A percentile compares a stretch with the other conserved stretches of the same genome.
Conservation (phyloP, 2,113 vertebrate species). For the Mionectes macconnelli region DNA sequence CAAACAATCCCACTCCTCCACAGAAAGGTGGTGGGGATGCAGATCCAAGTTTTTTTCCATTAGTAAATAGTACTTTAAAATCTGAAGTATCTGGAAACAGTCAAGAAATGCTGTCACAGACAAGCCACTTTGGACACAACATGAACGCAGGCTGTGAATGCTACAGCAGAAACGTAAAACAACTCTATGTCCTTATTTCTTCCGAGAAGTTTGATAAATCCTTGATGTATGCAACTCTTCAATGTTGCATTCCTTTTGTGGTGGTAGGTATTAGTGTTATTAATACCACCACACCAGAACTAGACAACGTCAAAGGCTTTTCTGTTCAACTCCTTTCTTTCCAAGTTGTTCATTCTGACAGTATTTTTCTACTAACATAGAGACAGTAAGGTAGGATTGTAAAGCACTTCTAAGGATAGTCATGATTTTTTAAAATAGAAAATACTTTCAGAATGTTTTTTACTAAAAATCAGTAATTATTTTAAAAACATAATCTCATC, state of each 20-base stretch:
- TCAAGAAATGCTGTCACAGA: fast-evolving
- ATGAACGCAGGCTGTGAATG: not conserved
- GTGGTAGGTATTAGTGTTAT: not conserved
- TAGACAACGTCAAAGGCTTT: not conserved
- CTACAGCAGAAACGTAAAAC: fast-evolving
- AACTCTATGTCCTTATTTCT: not conserved
- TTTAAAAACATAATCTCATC: not conserved
- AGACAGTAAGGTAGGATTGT: not conserved
- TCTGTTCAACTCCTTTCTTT: not conserved
- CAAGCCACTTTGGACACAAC: not conserved
- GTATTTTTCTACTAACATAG: not conserved
- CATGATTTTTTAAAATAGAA: not conserved
- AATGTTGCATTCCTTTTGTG: not conserved
- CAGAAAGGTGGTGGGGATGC: not conserved
- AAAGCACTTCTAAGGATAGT: not conserved
- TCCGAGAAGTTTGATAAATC: not conserved
- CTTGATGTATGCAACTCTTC: not conserved
- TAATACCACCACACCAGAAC: not conserved
- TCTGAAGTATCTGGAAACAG: not conserved
- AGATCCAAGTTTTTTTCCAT: not conserved
- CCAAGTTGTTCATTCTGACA: not conserved
- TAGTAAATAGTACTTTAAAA: not conserved
- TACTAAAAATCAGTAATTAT: not conserved
- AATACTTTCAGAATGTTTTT: not conserved
- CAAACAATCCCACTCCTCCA: not conserved